Base-by-base conservation (phyloP, 2,113 vertebrate species). In the Semnornis frantzii region DNA sequence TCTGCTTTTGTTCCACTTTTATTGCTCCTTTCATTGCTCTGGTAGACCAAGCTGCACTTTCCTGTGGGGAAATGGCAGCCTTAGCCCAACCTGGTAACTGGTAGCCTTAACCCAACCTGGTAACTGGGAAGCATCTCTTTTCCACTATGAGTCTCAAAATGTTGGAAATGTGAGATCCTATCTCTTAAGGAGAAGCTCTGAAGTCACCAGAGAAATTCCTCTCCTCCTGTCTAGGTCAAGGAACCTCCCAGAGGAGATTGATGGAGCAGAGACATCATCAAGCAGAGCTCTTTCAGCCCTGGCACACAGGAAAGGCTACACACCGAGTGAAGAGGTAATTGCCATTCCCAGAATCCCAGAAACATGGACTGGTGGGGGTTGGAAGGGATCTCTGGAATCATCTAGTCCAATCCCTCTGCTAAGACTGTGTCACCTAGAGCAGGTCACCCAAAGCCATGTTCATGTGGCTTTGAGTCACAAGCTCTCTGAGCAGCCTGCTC, bases 1-100 rank as follows among this genome's bases (percentile, higher is more conserved):
- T 87, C 89, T 92, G 89, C 84, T 89, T 92, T 90, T 75, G 76
- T 92, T 82, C 84, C 71, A 15, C 8, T 50, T 71, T 31, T 64
- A 58, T 62, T 58, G 63, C 66, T 82, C 11, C 31, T 87, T 90
- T 87, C 12, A 7, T 91, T 90, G 57, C 86, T 94, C 91, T 54
- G 6, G 54, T 69, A 28, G 19, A 33, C 63, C 92, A 75, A 27
- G 55, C 90, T 74, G 46, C n/a, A 27, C 31, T 71, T 78, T 64
- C 72, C 77, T 69, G 2, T 20, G 30, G 89, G 85, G 87, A 76
- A 71, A 66, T 1, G 1, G 33, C 64, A 6, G 46, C 9, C 4
- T 57, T 75, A 68, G 2, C 48, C 70, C 59, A 15, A 54, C 69
- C 65, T 54, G 18, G 9, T 6, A n/a, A 60, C 88, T 9, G n/a